Base-by-base conservation (phyloP, 1,140 invertebrate genomes). In the Babylonia areolata region DNA sequence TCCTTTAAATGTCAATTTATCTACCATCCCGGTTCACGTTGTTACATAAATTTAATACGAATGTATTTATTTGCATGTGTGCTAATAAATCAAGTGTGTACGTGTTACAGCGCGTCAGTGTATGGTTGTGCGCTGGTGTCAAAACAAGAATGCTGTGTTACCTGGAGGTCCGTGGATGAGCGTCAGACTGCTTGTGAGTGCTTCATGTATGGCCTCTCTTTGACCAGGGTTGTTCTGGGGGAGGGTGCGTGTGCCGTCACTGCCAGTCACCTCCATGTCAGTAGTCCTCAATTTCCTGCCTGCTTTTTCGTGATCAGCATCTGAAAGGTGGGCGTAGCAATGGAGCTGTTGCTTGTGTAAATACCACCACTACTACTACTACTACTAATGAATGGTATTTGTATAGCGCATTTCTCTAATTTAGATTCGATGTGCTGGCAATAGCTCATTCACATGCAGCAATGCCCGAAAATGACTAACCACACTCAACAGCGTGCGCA, bases 141-240 rank as follows among this genome's bases (percentile, higher is more conserved):
- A n/a, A 51, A 51, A 51, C 9, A 51, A 17, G 17, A 71, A 71
- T 0, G 6, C 73, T 35, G 35, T 17, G 31, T 17, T 9, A 75
- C 73, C 73, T 75, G 73, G 73, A 5, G 73, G 73, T 17, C 73
- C 73, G 12, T 35, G 73, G 33, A 75, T 75, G 6, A 75, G 73
- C 9, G 73, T 37, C 9, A 39, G 33, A 23, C 31, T 75, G 73
- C 23, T 75, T 12, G 73, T 75, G 33, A 75, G 33, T 9, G 73
- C 73, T 39, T 20, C 35, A 3, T 23, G 73, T 9, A 75, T 75
- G 73, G 73, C 73, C 23, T 75, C 33, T 39, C 35, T 35, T n/a
- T 75, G 73, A 39, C 33, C 31, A 23, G 73, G 73, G 37, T 75
- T 75, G 73, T 75, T 75, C 23, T 37, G 33, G 6, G 73, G 73